Evolutionary conservation across 2,888 invertebrate species (phyloP).

Genomic region (Yponomeuta cagnagella): DNA sequence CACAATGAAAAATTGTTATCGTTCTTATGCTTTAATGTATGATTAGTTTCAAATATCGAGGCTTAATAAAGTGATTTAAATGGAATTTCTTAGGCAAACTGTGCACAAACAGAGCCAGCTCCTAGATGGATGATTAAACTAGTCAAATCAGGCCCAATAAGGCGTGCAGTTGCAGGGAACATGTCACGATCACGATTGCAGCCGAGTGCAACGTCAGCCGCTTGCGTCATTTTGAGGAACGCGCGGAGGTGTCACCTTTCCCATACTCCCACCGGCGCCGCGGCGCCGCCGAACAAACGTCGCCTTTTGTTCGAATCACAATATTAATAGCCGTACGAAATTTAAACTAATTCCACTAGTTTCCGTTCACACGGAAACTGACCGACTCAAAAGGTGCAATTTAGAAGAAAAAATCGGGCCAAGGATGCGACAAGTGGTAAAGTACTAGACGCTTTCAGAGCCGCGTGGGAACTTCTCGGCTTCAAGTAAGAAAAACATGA

Average conservation of each 20-base stretch:
- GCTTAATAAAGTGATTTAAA: background rate
- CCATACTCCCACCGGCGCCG: constrained; percentile 6
- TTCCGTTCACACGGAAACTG: constrained; percentile 66
- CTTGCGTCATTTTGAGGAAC: constrained; percentile 44
- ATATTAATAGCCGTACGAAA: constrained; percentile 45
- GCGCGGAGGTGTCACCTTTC: constrained; percentile 39
- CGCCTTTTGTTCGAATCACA: constrained; percentile 31
- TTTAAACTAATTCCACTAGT: constrained; percentile 34
- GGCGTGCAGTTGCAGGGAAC: background rate
- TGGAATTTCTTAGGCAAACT: background rate
- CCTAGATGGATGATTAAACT: background rate
- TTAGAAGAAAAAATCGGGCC: constrained; percentile 68
- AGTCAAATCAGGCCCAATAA: background rate
- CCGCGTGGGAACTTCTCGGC: constrained; percentile 56
- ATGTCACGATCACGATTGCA: background rate
- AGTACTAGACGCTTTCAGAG: constrained; percentile 51
- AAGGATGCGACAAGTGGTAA: constrained; percentile 51
- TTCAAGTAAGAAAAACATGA: constrained; percentile 22
- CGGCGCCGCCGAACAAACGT: constrained; percentile 6
- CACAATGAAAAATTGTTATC: background rate
- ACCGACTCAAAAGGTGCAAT: constrained; percentile 66
- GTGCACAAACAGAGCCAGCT: background rate
- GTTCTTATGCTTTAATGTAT: background rate
- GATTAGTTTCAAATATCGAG: background rate
- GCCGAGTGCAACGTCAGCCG: constrained; percentile 26